Evolutionary conservation across 2,113 vertebrate genomes (phyloP).

Genomic region (Ellobius talpinus): DNA sequence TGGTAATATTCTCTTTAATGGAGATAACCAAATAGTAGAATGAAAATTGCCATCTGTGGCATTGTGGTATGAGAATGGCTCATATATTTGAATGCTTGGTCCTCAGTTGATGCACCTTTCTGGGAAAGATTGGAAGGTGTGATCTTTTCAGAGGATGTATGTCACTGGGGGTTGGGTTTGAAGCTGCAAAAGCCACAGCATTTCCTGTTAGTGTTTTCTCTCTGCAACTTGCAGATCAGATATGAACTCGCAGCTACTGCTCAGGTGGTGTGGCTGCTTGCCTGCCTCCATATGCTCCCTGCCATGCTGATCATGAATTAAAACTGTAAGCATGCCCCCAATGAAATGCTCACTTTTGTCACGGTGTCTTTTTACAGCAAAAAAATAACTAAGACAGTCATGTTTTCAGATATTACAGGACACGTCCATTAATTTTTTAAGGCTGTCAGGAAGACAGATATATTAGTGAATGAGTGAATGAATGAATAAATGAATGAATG

Average conservation of each 20-base stretch:
- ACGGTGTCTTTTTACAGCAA: not conserved
- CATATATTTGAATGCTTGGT: not conserved
- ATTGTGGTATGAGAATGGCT: not conserved
- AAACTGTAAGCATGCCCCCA: not conserved
- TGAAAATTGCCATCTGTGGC: not conserved
- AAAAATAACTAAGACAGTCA: not conserved
- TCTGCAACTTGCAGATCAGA: not conserved
- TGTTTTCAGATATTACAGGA: not conserved
- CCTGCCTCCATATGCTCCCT: not conserved
- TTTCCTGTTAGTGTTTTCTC: not conserved
- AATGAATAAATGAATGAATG: not conserved
- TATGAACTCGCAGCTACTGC: not conserved
- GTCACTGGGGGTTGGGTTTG: not conserved
- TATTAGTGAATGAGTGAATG: not conserved
- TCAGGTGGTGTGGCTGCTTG: not conserved
- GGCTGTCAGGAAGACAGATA: not conserved
- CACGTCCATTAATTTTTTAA: not conserved
- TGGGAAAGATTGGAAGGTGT: not conserved
- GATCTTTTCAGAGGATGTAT: not conserved
- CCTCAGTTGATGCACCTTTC: not conserved
- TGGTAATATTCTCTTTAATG: constrained; percentile 7
- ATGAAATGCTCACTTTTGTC: not conserved
- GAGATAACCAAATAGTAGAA: not conserved
- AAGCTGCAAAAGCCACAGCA: not conserved
- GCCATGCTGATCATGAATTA: not conserved